Evolutionary conservation across 2,113 vertebrate genomes (phyloP).

Genomic region (Sander lucioperca): DNA sequence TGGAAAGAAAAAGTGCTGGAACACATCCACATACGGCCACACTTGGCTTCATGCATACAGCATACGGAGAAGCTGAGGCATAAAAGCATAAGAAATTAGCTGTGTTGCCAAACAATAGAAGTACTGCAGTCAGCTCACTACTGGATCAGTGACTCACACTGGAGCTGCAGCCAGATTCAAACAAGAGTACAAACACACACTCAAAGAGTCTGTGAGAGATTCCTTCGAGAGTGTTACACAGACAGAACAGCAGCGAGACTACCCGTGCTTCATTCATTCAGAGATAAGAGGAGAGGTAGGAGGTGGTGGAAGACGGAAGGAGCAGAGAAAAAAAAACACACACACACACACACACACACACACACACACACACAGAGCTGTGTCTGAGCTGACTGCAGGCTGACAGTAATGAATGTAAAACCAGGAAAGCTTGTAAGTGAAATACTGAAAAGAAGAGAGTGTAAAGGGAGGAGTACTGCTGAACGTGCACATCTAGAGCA

Average conservation of each 20-base stretch:
- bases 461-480: conserved; percentile 42
- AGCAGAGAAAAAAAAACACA: conserved; percentile 39
- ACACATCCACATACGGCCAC: neutral
- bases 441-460: conserved; percentile 50
- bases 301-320: conserved; percentile 56
- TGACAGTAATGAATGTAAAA: conserved; percentile 79
- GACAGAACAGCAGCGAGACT: conserved; percentile 23
- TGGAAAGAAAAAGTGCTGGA: neutral
- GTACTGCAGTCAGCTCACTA: conserved; percentile 75
- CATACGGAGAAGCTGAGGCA: conserved; percentile 35
- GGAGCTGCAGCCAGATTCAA: conserved; percentile 72
- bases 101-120: conserved; percentile 70
- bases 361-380: conserved; percentile 15
- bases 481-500: conserved; percentile 33
- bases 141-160: conserved; percentile 77
- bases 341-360: neutral
- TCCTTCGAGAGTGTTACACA: conserved; percentile 54
- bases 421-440: conserved; percentile 63
- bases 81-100: conserved; percentile 50
- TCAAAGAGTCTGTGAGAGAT: conserved; percentile 34
- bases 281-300: conserved; percentile 59
- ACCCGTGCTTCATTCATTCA: conserved; percentile 63
- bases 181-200: conserved; percentile 56
- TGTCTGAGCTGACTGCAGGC: conserved; percentile 64
- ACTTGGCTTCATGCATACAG: conserved; percentile 10